Base-by-base conservation (phyloP, 2,797 vertebrate species). In the Potorous gilbertii region DNA sequence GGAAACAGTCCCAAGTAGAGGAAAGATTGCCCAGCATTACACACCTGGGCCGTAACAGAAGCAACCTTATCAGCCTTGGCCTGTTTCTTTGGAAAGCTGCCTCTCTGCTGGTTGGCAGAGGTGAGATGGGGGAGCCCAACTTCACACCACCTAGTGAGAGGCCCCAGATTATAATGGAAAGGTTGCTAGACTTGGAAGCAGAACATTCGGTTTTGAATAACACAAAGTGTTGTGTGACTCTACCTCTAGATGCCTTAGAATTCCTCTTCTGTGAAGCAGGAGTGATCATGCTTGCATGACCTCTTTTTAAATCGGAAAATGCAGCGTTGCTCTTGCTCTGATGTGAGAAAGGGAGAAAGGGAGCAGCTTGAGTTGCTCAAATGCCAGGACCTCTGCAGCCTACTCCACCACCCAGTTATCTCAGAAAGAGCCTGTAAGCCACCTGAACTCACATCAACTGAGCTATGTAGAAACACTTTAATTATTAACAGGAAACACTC, bases 401-500 rank as follows among this genome's bases (percentile, higher is more conserved):
- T 21, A 18, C 54, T 55, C 54, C 90, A 90, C 90, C 28, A 46
- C 40, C 74, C 40, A 87, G 74, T 52, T 50, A 0, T 89, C 91
- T 54, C 1, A 0, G 92, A 62, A 91, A 59, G 90, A 96, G 93
- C 92, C 94, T n/a, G 55, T 28, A 0, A 94, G 93, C n/a, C 18
- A 0, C 92, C 95, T 74, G 92, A 40, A 0, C 81, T 56, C 18
- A 0, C 0, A 0, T 93, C 93, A 94, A 94, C 90, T 89, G 0
- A 96, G 74, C 74, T 87, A 46, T 81, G 74, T 95, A 28, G 74
- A 66, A 66, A 12, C 5, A 16, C 89, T 95, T 6, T 94, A 50
- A 92, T 97, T 97, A 93, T 52, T 40, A 92, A 54, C 93, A 94
- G 96, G 96, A 95, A 94, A 95, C 94, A 40, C n/a, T 90, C 92